Percentiles rank a stretch among this genome's conserved stretches.
Evolutionary conservation across 2,797 vertebrate genomes (phyloP).

Genomic region (Epinephelus awoara): DNA sequence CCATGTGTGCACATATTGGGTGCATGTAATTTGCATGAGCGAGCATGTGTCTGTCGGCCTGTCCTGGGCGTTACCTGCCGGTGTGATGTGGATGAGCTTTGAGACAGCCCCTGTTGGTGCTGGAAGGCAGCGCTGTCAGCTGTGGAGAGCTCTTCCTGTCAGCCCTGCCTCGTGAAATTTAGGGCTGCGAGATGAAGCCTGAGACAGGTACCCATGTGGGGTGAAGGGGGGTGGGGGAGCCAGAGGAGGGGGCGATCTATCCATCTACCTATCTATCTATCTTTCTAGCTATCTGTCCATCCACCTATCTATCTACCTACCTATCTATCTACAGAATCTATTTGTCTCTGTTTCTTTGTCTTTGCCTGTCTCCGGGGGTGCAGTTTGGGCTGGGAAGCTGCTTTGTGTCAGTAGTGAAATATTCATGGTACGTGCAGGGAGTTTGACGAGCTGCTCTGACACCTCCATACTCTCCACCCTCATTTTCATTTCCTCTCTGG

Average conservation of each 20-base stretch:
- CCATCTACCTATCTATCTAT: not conserved
- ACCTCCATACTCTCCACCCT: conserved; percentile 60
- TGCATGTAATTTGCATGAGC: conserved; percentile 17
- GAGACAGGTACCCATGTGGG: conserved; percentile 66
- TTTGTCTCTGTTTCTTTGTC: conserved; percentile 43
- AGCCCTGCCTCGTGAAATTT: conserved; percentile 60
- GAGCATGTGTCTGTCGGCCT: conserved; percentile 11
- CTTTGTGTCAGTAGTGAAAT: conserved; percentile 67
- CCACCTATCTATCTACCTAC: conserved; percentile 8
- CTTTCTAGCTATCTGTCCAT: not conserved
- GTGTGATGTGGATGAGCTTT: conserved; percentile 64
- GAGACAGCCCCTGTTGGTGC: conserved; percentile 58
- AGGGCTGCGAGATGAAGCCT: conserved; percentile 63
- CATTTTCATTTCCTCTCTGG: conserved; percentile 67
- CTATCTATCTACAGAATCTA: conserved; percentile 21
- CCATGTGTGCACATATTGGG: not conserved
- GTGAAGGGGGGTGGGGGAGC: conserved; percentile 11
- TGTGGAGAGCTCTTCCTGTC: conserved; percentile 67
- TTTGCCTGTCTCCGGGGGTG: conserved; percentile 48
- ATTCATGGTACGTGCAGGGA: conserved; percentile 63
- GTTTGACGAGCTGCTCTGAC: conserved; percentile 69
- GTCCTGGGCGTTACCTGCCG: conserved; percentile 48
- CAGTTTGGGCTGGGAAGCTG: conserved; percentile 40
- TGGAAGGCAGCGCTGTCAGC: conserved; percentile 67
- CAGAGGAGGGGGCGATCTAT: not conserved